Evolutionary conservation across 2,888 invertebrate species (phyloP).

Genomic region (Eulithis testata): DNA sequence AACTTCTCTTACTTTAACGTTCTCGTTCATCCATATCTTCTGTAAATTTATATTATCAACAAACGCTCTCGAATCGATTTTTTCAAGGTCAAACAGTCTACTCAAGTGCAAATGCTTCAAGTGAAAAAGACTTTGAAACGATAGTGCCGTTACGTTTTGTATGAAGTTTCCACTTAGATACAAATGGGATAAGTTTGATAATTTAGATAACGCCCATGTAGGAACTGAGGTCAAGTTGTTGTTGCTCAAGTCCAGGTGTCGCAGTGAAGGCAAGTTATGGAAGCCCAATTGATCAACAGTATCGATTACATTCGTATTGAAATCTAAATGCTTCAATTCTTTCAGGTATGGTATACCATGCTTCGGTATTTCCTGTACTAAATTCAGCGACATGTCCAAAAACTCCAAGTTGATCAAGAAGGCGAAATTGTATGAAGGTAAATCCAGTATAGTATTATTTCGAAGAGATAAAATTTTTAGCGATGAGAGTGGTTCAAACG

Average conservation of each 20-base stretch:
- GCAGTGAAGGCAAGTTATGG: slow-evolving; percentile 89
- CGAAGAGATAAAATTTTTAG: slow-evolving; percentile 90
- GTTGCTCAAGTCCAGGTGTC: slow-evolving; percentile 90
- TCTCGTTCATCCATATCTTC: slow-evolving; percentile 90
- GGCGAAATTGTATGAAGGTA: slow-evolving; percentile 88
- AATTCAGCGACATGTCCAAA: slow-evolving; percentile 91
- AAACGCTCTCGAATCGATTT: slow-evolving; percentile 91
- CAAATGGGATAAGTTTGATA: slow-evolving; percentile 90
- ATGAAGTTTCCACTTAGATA: slow-evolving; percentile 92
- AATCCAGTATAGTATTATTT: slow-evolving; percentile 91
- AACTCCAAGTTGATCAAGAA: slow-evolving; percentile 88
- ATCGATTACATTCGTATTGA: slow-evolving; percentile 91
- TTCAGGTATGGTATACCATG: slow-evolving; percentile 90
- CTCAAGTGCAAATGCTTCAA: slow-evolving; percentile 90
- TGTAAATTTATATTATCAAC: slow-evolving; percentile 94
- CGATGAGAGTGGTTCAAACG: slow-evolving; percentile 88
- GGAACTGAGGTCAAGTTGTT: slow-evolving; percentile 93
- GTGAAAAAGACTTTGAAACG: slow-evolving; percentile 93
- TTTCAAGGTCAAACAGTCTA: slow-evolving; percentile 86
- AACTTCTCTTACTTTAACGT: slow-evolving; percentile 88
- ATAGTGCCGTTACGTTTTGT: slow-evolving; percentile 88
- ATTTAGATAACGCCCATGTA: slow-evolving; percentile 89
- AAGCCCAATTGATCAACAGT: slow-evolving; percentile 89
- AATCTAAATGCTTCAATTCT: slow-evolving; percentile 88
- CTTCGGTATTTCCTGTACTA: slow-evolving; percentile 89